Percentiles rank a stretch among this genome's conserved stretches.
Conservation (phyloP, 2,113 vertebrate species). For the Gymnogyps californianus region DNA sequence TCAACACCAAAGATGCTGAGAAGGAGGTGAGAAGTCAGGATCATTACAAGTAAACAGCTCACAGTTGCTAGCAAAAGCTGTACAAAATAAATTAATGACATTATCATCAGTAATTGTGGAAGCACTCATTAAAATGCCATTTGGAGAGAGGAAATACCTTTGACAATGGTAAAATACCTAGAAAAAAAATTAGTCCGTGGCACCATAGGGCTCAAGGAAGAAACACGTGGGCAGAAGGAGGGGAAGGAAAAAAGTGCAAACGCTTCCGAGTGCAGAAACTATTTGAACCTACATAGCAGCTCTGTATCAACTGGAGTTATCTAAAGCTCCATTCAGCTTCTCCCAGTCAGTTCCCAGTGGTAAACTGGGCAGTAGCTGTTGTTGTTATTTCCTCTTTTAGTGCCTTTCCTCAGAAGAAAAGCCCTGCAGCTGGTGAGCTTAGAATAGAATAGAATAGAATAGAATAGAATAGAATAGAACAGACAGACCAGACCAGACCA, state of each 20-base stretch:
- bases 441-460: background rate
- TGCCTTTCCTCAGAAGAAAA: background rate
- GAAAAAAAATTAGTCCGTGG: background rate
- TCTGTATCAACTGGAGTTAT: background rate
- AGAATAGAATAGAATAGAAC: too few species aligned
- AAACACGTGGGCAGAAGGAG: background rate
- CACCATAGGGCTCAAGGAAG: background rate
- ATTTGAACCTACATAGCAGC: background rate
- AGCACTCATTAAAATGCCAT: conserved; percentile 12
- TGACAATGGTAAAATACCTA: background rate
- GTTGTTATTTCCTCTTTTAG: background rate
- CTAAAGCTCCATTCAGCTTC: background rate
- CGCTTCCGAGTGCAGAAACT: background rate
- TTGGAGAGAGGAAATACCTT: conserved; percentile 38
- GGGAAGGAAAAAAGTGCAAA: background rate
- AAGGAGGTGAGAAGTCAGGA: background rate
- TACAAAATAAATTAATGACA: background rate
- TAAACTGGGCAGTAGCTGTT: background rate
- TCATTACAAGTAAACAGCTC: background rate
- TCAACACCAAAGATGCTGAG: background rate
- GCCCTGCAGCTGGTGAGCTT: background rate
- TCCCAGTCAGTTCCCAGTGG: background rate
- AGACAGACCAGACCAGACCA: too few species aligned
- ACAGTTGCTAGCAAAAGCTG: background rate
- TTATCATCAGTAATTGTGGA: conserved; percentile 2